A percentile compares a stretch with the other conserved stretches of the same genome.
phyloP scores from a whole-genome alignment of 1,140 invertebrate genomes.

The Plutomurus gul region DNA sequence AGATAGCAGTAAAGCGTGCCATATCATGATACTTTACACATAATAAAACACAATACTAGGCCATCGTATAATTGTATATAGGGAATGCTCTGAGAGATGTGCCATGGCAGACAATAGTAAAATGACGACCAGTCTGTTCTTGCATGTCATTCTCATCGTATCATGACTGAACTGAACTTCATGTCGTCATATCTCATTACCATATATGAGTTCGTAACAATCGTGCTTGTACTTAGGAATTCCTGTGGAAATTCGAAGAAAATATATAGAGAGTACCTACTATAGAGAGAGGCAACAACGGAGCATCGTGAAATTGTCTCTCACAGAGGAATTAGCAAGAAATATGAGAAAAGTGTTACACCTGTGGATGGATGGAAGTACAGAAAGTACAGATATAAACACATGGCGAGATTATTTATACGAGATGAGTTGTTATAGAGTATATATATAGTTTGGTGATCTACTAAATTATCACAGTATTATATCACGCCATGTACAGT shows the following conservation, averaged over 20 bases:
- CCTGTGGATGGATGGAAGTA: background rate
- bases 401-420: background rate
- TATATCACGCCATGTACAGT: no score
- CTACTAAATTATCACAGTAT: no score
- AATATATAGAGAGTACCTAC: background rate
- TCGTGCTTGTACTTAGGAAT: background rate
- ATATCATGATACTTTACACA: background rate
- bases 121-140: background rate
- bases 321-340: background rate
- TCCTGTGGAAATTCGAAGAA: background rate
- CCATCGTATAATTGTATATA: no score
- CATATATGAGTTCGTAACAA: background rate
- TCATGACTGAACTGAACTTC: background rate
- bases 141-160: conserved; percentile 1
- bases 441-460: background rate
- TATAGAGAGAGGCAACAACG: background rate
- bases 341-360: conserved; percentile 19
- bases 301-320: background rate
- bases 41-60: background rate
- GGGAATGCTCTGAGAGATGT: background rate
- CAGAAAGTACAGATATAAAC: background rate
- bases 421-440: background rate
- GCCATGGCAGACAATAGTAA: background rate
- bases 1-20: background rate
- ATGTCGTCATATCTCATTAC: background rate